phyloP scores from a whole-genome alignment of 2,888 invertebrate genomes.

The Kryphioiulus occultus region DNA sequence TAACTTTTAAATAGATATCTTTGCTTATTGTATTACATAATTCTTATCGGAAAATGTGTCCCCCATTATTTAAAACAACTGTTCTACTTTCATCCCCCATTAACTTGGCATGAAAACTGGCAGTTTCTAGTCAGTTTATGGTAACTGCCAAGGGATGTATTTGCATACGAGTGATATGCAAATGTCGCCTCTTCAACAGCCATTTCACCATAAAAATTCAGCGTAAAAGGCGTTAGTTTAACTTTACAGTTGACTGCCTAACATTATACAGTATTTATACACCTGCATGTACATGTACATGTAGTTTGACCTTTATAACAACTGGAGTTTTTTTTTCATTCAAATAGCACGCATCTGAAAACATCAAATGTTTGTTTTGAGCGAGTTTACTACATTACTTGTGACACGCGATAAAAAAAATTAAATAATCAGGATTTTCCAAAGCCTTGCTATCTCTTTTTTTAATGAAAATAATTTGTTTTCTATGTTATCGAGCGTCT shows the following conservation, averaged over 20 bases:
- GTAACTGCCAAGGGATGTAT: neutral
- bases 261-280: neutral
- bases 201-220: neutral
- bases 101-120: neutral
- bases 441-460: too few species aligned
- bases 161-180: neutral
- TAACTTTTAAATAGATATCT: neutral
- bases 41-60: neutral
- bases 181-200: neutral
- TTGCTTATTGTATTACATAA: neutral
- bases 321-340: too few species aligned
- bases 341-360: too few species aligned
- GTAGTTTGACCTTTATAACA: too few species aligned
- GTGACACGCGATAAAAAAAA: too few species aligned
- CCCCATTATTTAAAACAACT: neutral
- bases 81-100: neutral
- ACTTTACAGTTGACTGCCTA: neutral
- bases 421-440: too few species aligned
- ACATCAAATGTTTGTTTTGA: too few species aligned
- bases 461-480: too few species aligned
- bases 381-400: too few species aligned
- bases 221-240: neutral
- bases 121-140: neutral
- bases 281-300: too few species aligned
- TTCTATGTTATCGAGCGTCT: too few species aligned